Evolutionary conservation across 2,113 vertebrate genomes (phyloP).

Genomic region (Otus sunia): DNA sequence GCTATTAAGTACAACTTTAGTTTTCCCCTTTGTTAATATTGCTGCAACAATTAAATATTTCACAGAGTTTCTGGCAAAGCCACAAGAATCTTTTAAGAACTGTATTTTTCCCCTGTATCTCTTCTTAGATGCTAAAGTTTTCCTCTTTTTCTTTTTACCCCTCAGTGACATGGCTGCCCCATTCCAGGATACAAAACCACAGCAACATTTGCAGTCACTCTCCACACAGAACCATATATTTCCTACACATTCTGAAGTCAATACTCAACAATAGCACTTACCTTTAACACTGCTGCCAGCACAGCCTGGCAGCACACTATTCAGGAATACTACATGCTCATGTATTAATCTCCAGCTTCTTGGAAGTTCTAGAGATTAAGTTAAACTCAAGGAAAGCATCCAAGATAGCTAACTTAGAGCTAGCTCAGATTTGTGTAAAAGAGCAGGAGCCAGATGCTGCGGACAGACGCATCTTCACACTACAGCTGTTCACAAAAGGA

Average conservation of each 20-base stretch:
- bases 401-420: neutral
- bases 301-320: neutral
- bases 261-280: neutral
- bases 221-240: neutral
- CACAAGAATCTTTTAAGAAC: neutral
- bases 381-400: neutral
- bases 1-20: neutral
- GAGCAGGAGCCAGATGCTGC: neutral
- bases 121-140: neutral
- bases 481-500: neutral
- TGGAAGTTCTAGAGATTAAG: neutral
- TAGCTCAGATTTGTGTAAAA: neutral
- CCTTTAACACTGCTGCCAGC: neutral
- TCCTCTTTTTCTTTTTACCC: fast-evolving
- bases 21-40: neutral
- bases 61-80: neutral
- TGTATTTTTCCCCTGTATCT: neutral
- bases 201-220: fast-evolving
- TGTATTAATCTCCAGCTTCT: neutral
- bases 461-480: neutral
- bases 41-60: conserved; percentile 5
- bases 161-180: neutral
- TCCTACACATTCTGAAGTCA: neutral
- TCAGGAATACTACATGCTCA: neutral
- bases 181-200: neutral